Evolutionary conservation across 2,113 vertebrate species (phyloP).

Genomic region (Tragelaphus imberbis): DNA sequence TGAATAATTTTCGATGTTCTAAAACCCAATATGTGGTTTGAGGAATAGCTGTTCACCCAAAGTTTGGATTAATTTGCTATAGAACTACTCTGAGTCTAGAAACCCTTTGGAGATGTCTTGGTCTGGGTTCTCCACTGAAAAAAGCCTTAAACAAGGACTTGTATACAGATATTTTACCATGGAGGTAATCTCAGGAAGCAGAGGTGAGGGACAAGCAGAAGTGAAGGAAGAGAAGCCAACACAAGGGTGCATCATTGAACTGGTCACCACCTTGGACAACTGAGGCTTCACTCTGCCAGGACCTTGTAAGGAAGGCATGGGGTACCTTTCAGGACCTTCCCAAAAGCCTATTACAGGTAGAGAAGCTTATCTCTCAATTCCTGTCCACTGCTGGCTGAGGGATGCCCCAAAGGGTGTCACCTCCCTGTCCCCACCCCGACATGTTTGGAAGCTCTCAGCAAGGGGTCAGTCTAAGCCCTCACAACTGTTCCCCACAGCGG

Average conservation of each 20-base stretch:
- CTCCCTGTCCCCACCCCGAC: background rate
- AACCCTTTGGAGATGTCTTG: background rate
- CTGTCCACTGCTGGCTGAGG: background rate
- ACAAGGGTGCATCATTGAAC: background rate
- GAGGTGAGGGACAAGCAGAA: background rate
- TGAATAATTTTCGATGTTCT: background rate
- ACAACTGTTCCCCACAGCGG: background rate
- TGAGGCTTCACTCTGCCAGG: background rate
- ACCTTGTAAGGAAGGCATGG: background rate
- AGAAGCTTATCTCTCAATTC: background rate
- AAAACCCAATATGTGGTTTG: background rate
- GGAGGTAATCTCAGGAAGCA: background rate
- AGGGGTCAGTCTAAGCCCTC: background rate
- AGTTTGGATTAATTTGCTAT: background rate
- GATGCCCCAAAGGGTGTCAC: background rate
- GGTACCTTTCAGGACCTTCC: background rate
- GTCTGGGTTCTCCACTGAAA: background rate
- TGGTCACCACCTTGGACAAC: background rate
- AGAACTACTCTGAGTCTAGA: background rate
- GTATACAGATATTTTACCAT: background rate
- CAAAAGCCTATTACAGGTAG: background rate
- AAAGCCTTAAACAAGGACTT: background rate
- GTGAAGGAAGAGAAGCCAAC: background rate
- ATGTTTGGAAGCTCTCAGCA: background rate
- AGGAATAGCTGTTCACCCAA: background rate